Evolutionary conservation across 2,113 vertebrate species (phyloP).

Genomic region (Mellivora capensis): DNA sequence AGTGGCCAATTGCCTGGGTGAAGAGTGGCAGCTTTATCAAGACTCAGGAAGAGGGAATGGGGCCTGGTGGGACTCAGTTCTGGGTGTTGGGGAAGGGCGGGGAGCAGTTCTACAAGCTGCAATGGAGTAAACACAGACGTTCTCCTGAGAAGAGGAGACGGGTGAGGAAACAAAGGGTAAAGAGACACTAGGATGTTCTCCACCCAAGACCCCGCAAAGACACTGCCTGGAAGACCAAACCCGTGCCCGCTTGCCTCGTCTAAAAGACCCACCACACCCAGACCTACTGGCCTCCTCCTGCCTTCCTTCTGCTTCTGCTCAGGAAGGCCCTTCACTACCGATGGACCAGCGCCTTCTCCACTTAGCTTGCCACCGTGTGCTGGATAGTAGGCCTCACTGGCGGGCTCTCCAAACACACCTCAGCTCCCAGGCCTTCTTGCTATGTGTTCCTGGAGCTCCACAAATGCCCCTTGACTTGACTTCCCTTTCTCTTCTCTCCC

Average conservation of each 20-base stretch:
- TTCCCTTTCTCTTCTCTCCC: neutral
- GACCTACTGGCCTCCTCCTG: neutral
- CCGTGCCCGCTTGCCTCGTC: neutral
- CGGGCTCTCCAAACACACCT: neutral
- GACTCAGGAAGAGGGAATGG: neutral
- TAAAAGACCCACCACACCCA: neutral
- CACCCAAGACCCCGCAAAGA: neutral
- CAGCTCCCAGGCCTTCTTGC: neutral
- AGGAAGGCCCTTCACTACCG: neutral
- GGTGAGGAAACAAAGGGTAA: neutral
- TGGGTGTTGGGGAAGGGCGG: neutral
- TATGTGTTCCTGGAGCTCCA: neutral
- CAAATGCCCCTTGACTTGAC: neutral
- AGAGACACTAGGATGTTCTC: neutral
- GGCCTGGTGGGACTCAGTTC: neutral
- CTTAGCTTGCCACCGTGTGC: neutral
- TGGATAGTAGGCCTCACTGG: neutral
- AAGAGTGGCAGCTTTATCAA: neutral
- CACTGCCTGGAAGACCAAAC: rapidly evolving
- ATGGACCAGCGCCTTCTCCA: neutral
- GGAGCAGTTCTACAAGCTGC: neutral
- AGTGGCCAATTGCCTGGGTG: neutral
- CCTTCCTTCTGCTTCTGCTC: neutral
- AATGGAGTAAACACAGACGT: neutral
- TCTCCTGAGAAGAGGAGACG: neutral